Evolutionary conservation across 1,140 invertebrate species (phyloP).

Genomic region (Aphaenogaster ashmeadi): DNA sequence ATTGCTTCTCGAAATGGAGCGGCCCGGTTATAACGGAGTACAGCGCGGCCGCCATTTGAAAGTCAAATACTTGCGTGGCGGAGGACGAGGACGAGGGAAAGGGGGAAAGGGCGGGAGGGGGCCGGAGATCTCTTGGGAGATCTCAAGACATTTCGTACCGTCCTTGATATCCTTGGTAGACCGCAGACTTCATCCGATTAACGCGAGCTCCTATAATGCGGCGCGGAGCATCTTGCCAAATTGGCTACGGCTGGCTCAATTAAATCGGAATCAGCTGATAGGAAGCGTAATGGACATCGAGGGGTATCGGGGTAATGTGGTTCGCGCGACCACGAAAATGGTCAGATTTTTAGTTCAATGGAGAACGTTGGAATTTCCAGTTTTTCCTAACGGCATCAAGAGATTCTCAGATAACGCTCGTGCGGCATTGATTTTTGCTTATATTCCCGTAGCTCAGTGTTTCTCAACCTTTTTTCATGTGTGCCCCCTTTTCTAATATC

Average conservation of each 20-base stretch:
- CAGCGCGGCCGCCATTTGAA: slow-evolving; percentile 80
- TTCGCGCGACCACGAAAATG: background rate
- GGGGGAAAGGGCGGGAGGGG: background rate
- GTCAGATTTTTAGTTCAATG: slow-evolving; percentile 26
- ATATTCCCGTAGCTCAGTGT: no score
- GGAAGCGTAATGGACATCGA: slow-evolving; percentile 23
- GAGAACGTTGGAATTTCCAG: slow-evolving; percentile 10
- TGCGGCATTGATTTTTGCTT: slow-evolving; percentile 5
- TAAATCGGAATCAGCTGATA: slow-evolving; percentile 70
- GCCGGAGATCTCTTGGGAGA: slow-evolving; percentile 59
- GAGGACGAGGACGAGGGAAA: slow-evolving; percentile 34
- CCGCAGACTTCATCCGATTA: slow-evolving; percentile 81
- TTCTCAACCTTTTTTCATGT: no score
- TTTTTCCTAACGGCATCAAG: slow-evolving; percentile 14
- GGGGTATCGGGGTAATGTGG: background rate
- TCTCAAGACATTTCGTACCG: slow-evolving; percentile 78
- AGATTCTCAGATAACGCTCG: slow-evolving; percentile 23
- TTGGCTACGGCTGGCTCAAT: slow-evolving; percentile 71
- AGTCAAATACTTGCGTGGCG: slow-evolving; percentile 79
- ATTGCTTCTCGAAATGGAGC: slow-evolving; percentile 80
- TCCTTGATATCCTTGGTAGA: slow-evolving; percentile 70
- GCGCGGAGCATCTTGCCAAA: slow-evolving; percentile 74
- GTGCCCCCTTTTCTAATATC: no score
- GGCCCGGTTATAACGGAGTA: slow-evolving; percentile 76
- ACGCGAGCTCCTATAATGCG: slow-evolving; percentile 76